Evolutionary conservation across 1,140 invertebrate genomes (phyloP).

Genomic region (Oppia nitens): DNA sequence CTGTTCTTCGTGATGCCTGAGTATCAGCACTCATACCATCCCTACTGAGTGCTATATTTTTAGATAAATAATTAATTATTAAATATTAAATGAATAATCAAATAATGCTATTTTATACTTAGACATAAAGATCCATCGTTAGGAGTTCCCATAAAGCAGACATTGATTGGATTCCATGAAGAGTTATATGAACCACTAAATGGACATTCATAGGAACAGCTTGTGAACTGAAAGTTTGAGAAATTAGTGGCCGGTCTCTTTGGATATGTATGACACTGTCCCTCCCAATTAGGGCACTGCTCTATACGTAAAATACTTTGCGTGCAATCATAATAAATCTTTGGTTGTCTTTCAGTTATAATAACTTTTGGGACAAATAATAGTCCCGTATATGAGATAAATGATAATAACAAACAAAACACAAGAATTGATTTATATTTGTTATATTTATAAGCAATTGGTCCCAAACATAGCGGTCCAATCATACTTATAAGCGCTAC

Average conservation of each 20-base stretch:
- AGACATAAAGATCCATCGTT: constrained; percentile 14
- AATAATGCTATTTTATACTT: constrained; percentile 13
- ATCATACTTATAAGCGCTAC: constrained; percentile 19
- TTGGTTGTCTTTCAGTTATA: constrained; percentile 9
- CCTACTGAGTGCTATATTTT: background rate
- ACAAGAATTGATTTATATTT: constrained; percentile 18
- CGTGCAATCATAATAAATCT: constrained; percentile 21
- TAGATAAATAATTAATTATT: too few relatives aligned
- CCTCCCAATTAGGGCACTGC: constrained; percentile 21
- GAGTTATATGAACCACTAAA: constrained; percentile 1
- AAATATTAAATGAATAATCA: background rate
- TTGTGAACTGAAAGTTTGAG: constrained; percentile 18
- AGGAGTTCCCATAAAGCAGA: constrained; percentile 19
- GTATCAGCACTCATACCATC: background rate
- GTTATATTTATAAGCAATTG: constrained; percentile 17
- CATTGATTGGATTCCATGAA: constrained; percentile 18
- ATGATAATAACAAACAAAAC: constrained; percentile 15
- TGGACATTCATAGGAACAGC: constrained; percentile 20
- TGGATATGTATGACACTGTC: constrained; percentile 16
- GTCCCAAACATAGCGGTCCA: constrained; percentile 19
- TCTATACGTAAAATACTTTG: constrained; percentile 18
- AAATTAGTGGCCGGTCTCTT: constrained; percentile 13
- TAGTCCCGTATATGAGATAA: constrained; percentile 17
- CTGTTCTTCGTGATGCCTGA: background rate
- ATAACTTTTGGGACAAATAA: constrained; percentile 22